Base-by-base conservation (phyloP, 1,140 invertebrate species). In the Scaptodrosophila lebanonensis region DNA sequence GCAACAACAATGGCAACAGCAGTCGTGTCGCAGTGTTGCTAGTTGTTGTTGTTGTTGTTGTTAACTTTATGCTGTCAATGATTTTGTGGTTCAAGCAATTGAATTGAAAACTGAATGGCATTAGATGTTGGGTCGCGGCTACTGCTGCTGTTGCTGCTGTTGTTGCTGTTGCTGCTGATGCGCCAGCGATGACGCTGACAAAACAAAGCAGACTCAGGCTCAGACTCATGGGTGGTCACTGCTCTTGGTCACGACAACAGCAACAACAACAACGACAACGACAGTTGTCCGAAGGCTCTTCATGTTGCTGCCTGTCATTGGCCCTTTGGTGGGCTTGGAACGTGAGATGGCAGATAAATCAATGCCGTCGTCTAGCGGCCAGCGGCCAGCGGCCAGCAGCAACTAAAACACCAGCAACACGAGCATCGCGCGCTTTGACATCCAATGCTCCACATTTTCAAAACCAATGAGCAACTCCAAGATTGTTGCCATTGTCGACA, bases 291-390 rank as follows among this genome's bases (percentile, higher is more conserved):
- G 58, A 40, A 66, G 33, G 43, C 64, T 59, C 70, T 54, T 51
- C 49, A 27, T 47, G 13, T 2, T 29, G 42, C 5, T 29, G 40
- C 9, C 22, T 18, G 44, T 17, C 32, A 35, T 9, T 42, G 36
- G 2, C 12, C 43, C 8, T 58, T 27, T 33, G 40, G 47, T 15
- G 36, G 38, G 50, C 54, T 18, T 51, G 61, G 56, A 69, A 73
- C 68, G 75, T 73, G 73, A 77, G 68, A 72, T 68, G 64, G 56
- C 64, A 73, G 73, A 73, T 79, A 72, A 68, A 79, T 79, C 72
- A 77, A 71, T 48, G 58, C 63, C 40, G n/a, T n/a, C n/a, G n/a
- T n/a, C n/a, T n/a, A n/a, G n/a, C n/a, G n/a, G n/a, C n/a, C n/a
- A n/a, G n/a, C n/a, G n/a, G n/a, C n/a, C n/a, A n/a, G n/a, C n/a